Evolutionary conservation across 2,113 vertebrate species (phyloP), one percentile per base, ranked within the genome.

Genomic region (Nettapus auritus): DNA sequence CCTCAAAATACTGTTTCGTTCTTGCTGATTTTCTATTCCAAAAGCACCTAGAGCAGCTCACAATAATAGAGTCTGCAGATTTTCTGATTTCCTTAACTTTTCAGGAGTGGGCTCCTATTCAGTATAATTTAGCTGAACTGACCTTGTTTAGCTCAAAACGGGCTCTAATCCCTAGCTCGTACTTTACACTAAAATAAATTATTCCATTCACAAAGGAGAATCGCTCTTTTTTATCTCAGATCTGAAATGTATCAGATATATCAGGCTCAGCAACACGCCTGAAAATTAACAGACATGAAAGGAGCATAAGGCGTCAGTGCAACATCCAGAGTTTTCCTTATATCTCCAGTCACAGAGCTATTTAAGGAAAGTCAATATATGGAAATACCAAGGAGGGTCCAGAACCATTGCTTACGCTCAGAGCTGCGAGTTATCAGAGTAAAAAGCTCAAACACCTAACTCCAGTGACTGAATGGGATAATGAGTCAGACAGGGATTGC

Each of bases 1-100:
- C 59, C 80, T 75, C 55, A 88, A 89, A 96, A 82, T 42, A 63
- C 31, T 3, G 62, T 68, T 89, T 93, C 87, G 89, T 82, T 92
- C 82, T 80, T 79, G 33, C 73, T 91, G 64, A 91, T 97, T 96
- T 90, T 92, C 78, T 82, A 97, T 93, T 94, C 83, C 56, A 31
- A 75, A 71, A 93, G 86, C 80, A 95, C 71, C 52, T 50, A 82
- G 40, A 81, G 79, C 26, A 94, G 34, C 33, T 94, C 76, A 67
- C 79, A 62, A 56, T 94, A 92, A 92, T 87, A 79, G 86, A 95
- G 87, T 71, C 44, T 93, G 57, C 62, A 96, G 62, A 83, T 88
- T 76, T 94, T 93, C 46, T 86, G 46, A 89, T 79, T 95, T 84
- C 70, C 3, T 44, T 68, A 84, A 88, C 62, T 73, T 97, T 95